Percentiles rank a stretch among this genome's conserved stretches.
Conservation (phyloP, 2,888 invertebrate genomes). For the Apoda limacodes region DNA sequence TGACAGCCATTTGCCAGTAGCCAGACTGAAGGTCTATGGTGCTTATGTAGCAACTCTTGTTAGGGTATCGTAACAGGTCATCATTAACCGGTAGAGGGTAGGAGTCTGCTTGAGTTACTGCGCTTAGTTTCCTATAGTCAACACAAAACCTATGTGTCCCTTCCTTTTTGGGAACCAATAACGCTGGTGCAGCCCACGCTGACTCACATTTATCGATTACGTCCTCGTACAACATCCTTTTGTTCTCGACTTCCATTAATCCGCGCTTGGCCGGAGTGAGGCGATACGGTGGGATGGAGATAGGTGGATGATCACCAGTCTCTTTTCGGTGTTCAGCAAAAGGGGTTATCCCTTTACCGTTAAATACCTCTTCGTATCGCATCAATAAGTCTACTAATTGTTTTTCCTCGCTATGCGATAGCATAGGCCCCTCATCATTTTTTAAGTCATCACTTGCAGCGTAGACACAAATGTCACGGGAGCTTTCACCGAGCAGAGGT, state of each 20-base stretch:
- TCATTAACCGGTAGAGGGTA: slow-evolving; percentile 39
- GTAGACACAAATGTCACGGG: no score
- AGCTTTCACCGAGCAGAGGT: no score
- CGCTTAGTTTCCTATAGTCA: slow-evolving; percentile 26
- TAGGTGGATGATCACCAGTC: slow-evolving; percentile 22
- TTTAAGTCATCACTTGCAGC: no score
- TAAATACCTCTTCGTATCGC: no score
- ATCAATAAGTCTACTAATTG: no score
- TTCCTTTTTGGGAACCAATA: slow-evolving; percentile 31
- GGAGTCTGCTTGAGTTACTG: slow-evolving; percentile 19
- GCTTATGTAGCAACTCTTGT: slow-evolving; percentile 24
- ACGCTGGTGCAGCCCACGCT: slow-evolving; percentile 31
- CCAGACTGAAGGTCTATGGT: slow-evolving; percentile 32
- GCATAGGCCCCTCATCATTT: no score
- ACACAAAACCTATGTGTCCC: slow-evolving; percentile 27
- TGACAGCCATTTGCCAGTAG: slow-evolving; percentile 30
- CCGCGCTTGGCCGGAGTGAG: slow-evolving; percentile 16
- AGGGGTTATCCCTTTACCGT: no score
- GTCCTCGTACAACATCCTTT: slow-evolving; percentile 25
- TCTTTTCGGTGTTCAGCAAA: slow-evolving; percentile 23
- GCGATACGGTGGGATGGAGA: slow-evolving; percentile 16
- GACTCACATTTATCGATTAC: slow-evolving; percentile 36
- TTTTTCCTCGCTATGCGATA: no score
- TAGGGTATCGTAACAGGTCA: slow-evolving; percentile 31
- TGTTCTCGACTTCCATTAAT: slow-evolving; percentile 20